Base-by-base conservation (phyloP, 2,888 invertebrate species). In the Drosophila testacea region DNA sequence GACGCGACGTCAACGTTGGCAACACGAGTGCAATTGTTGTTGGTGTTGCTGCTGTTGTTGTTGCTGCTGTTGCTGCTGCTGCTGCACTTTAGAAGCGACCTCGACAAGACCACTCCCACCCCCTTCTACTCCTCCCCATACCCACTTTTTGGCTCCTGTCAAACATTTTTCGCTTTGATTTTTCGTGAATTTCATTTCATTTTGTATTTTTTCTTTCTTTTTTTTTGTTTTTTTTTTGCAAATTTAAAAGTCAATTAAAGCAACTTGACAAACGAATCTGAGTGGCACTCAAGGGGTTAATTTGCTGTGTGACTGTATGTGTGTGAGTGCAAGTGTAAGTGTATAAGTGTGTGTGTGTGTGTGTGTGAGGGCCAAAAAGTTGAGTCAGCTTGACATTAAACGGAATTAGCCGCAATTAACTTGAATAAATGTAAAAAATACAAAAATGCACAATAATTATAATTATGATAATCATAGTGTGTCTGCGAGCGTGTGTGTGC, bases 211-310 rank as follows among this genome's bases (percentile, higher is more conserved):
- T 41, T 54, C 46, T 56, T 88, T 73, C 73, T 65, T n/a, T 6
- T 28, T 55, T 46, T 52, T 55, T 38, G 52, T 38, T 50, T 56
- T 50, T 85, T 73, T 75, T 69, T 56, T 52, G 84, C 82, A 67
- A 83, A 81, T 85, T 89, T 86, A 88, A 86, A 86, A 86, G 86
- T 86, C 86, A 86, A 86, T 86, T 86, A 86, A 86, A 89, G 81
- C 86, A 83, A 86, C 85, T 86, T 89, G 89, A 85, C 86, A 76
- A 72, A 57, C 88, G 79, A 66, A 70, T 67, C 73, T 69, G 84
- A 86, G 86, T 89, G 87, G 61, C 89, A 89, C 85, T 86, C 74
- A 85, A 85, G 86, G 84, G 85, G 89, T 86, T 86, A 89, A 89
- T 86, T 89, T 85, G 69, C 82, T 75, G 63, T 86, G 62, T 62